Evolutionary conservation across 2,888 invertebrate species (phyloP).

Genomic region (Anthoptus insignis): DNA sequence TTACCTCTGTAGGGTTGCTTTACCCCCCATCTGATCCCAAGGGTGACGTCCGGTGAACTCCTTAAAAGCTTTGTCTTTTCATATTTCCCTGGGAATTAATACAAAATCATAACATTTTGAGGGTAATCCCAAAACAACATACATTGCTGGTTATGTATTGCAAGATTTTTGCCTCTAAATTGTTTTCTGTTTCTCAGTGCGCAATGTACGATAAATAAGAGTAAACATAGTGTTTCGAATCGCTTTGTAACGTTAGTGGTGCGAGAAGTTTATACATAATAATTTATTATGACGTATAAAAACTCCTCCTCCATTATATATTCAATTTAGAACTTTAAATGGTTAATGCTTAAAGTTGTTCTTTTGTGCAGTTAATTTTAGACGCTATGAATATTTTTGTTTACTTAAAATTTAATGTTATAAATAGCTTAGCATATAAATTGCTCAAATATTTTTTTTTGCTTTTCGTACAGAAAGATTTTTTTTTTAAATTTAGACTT

Average conservation of each 20-base stretch:
- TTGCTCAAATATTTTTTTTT: neutral
- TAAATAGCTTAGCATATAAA: slow-evolving; percentile 13
- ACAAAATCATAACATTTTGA: neutral
- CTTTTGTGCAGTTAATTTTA: slow-evolving; percentile 16
- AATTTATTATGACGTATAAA: slow-evolving; percentile 20
- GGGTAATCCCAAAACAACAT: neutral
- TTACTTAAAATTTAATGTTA: slow-evolving; percentile 3
- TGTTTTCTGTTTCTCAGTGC: neutral
- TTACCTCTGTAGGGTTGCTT: slow-evolving; percentile 10
- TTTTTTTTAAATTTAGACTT: no score
- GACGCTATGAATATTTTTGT: slow-evolving; percentile 16
- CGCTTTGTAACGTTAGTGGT: neutral
- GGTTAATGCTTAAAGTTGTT: slow-evolving; percentile 11
- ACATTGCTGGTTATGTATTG: slow-evolving; percentile 6
- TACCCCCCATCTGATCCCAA: slow-evolving; percentile 38
- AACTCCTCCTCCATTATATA: slow-evolving; percentile 26
- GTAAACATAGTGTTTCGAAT: neutral
- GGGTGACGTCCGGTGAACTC: slow-evolving; percentile 50
- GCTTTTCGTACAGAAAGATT: no score
- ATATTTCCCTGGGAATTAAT: slow-evolving; percentile 47
- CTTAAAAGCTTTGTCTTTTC: slow-evolving; percentile 53
- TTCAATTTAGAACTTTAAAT: slow-evolving; percentile 34
- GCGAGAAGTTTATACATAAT: slow-evolving; percentile 20
- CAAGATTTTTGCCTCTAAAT: neutral
- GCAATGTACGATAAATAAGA: neutral